Evolutionary conservation across 2,888 invertebrate species (phyloP), one percentile per base, ranked within the genome.

Genomic region (Eristalis pertinax): DNA sequence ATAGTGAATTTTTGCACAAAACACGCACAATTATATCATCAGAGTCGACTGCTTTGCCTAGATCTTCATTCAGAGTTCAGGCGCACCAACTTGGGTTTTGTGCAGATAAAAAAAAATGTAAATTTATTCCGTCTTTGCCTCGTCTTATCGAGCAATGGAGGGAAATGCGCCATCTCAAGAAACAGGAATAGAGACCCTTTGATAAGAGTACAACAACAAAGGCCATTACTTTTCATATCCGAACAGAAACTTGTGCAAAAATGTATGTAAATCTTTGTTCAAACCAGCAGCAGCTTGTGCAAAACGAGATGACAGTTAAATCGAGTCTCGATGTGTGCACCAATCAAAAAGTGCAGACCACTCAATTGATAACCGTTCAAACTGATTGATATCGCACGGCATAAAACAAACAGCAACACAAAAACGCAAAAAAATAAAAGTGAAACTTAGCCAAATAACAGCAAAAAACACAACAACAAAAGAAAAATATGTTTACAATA

Each of bases 271-370:
- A 82, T 73, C 64, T 13, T 50, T 82, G 64, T 77, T 78, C 72
- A 70, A 75, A 29, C 86, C 70, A 75, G 83, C 77, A 29, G 83
- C 70, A 75, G 86, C 74, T 19, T 50, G 50, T 38, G 38, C 13
- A n/a, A 1, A 50, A 1, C n/a, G 78, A 78, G 67, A 72, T 86
- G 86, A 83, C 86, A 86, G 86, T 86, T 86, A 64, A 86, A 72
- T 74, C 86, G 86, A 86, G 86, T 64, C 86, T 86, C 86, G 83
- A 79, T 75, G 2, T 13, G 1, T 41, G 63, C 81, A 64, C n/a
- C 24, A 50, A 19, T n/a, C 19, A 22, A 60, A 24, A 76, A 56
- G 26, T 26, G 63, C 73, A 68, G 24, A 64, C 64, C 32, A 74
- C 10, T 22, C 22, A 38, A 63, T 50, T 50, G 50, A 50, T 50